These are phyloP conservation scores for Ciona savignyi DNA, from an alignment of 23 tunicate genomes.

Conservation along the genomic window DNA sequence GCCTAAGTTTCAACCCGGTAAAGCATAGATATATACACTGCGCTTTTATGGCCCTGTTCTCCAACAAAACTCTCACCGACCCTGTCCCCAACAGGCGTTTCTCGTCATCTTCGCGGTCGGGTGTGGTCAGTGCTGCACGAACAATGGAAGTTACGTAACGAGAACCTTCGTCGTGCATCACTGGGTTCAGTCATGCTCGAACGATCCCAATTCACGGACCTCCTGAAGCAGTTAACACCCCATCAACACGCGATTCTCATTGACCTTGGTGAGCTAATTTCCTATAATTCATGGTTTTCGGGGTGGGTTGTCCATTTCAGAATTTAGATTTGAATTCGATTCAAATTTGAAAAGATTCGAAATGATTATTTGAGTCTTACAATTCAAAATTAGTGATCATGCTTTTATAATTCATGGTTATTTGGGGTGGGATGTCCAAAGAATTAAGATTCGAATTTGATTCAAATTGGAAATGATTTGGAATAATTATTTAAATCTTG, in stretches of 20 bases:
- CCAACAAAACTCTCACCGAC: neutral
- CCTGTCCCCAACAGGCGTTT: constrained; percentile 17
- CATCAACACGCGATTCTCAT: constrained; percentile 90
- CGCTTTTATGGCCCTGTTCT: neutral
- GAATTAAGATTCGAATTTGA: no score
- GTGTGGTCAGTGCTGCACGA: constrained; percentile 66
- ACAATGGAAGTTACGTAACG: constrained; percentile 53
- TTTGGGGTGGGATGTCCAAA: no score
- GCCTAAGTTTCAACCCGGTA: no score
- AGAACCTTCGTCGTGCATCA: neutral
- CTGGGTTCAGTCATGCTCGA: neutral
- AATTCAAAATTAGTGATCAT: no score
- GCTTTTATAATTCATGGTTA: no score
- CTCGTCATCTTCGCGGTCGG: constrained; percentile 40
- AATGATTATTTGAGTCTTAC: no score
- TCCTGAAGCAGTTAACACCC: constrained; percentile 65
- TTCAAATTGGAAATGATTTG: no score
- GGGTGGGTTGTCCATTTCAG: no score
- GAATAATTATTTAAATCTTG: no score
- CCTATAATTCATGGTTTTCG: no score
- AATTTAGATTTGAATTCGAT: no score
- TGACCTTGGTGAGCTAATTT: constrained; percentile 42
- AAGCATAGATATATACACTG: neutral
- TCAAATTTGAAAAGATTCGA: no score
- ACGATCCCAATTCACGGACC: constrained; percentile 16